These are phyloP conservation scores for Ormyrus thymus DNA, from an alignment of 2,888 invertebrate species.

Conservation along the genomic window DNA sequence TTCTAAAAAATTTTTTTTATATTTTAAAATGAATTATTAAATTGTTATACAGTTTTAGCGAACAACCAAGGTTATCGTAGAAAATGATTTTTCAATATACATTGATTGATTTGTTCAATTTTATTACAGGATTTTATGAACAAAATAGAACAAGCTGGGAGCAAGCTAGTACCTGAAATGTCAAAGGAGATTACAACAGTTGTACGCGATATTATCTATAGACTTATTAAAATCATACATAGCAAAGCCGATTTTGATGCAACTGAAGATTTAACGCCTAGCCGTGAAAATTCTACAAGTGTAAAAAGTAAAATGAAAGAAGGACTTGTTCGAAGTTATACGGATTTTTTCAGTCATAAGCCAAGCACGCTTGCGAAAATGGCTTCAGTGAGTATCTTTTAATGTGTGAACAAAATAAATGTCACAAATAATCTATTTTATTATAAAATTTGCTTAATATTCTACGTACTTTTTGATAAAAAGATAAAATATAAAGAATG, in stretches of 20 bases:
- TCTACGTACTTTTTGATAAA: too few relatives aligned
- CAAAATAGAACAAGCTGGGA: constrained; percentile 67
- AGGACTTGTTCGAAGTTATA: constrained; percentile 60
- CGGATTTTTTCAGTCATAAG: constrained; percentile 55
- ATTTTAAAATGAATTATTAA: neutral
- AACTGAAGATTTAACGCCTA: neutral
- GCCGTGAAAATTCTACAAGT: constrained; percentile 12
- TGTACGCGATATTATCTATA: constrained; percentile 62
- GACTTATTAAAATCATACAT: constrained; percentile 63
- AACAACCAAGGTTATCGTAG: too few relatives aligned
- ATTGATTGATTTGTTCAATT: constrained; percentile 14
- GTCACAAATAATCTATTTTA: too few relatives aligned
- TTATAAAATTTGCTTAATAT: too few relatives aligned
- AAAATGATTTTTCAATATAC: too few relatives aligned
- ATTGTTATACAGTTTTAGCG: neutral
- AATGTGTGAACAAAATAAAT: too few relatives aligned
- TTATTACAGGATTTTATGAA: constrained; percentile 62
- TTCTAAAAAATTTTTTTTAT: too few relatives aligned
- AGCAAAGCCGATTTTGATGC: constrained; percentile 57
- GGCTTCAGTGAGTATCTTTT: constrained; percentile 10
- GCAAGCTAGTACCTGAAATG: constrained; percentile 66
- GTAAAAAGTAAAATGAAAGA: constrained; percentile 12
- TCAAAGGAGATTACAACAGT: constrained; percentile 63
- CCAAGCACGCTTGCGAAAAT: neutral
- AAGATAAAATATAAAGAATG: too few relatives aligned